Percentiles rank a stretch among this genome's conserved stretches.
Evolutionary conservation across 2,113 vertebrate species (phyloP).

Genomic region (Scophthalmus maximus): DNA sequence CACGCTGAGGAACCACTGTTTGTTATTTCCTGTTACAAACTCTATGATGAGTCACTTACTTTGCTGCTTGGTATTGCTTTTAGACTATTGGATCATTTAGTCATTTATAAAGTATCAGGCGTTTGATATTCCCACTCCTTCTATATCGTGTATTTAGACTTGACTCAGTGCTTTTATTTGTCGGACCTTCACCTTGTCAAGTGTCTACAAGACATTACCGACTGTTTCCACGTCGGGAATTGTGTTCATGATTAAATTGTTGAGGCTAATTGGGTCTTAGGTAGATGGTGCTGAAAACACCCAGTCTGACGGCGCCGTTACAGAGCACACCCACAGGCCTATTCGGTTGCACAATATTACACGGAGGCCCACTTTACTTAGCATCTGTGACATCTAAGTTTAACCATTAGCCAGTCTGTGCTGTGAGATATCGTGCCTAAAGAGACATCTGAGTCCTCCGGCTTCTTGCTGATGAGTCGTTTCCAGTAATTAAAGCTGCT

Average conservation of each 20-base stretch:
- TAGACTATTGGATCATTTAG: neutral
- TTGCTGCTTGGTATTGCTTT: too few relatives aligned
- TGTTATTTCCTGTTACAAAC: neutral
- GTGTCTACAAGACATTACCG: neutral
- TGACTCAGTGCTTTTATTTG: neutral
- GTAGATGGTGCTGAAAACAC: constrained; percentile 5
- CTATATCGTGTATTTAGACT: neutral
- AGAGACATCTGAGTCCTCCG: constrained; percentile 38
- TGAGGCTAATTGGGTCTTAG: constrained; percentile 17
- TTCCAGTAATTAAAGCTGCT: constrained; percentile 54
- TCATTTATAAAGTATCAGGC: neutral
- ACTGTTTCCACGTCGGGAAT: neutral
- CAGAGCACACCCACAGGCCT: constrained; percentile 18
- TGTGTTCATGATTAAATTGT: constrained; percentile 7
- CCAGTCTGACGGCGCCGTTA: neutral
- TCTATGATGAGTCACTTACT: too few relatives aligned
- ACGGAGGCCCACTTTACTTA: constrained; percentile 7
- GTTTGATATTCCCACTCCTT: too few relatives aligned
- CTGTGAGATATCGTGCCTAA: constrained; percentile 30
- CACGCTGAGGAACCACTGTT: neutral
- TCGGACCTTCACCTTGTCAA: neutral
- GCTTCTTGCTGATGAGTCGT: constrained; percentile 46
- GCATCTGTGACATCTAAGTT: constrained; percentile 49
- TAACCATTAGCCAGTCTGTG: constrained; percentile 47
- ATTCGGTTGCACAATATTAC: constrained; percentile 5